Percentiles rank a stretch among this genome's conserved stretches.
Evolutionary conservation across 2,113 vertebrate species (phyloP).

Genomic region (Onychorhynchus coronatus): DNA sequence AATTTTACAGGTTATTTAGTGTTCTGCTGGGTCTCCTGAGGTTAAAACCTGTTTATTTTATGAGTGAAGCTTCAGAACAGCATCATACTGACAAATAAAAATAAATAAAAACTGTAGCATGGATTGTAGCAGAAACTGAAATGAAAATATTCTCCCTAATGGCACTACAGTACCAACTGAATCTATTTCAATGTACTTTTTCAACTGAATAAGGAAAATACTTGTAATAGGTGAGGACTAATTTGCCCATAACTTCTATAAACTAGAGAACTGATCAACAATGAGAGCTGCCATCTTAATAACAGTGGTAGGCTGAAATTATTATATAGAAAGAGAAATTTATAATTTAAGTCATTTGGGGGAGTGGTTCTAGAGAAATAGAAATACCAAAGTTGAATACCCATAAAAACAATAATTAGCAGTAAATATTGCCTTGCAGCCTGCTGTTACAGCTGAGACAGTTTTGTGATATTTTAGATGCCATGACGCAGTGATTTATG

Average conservation of each 20-base stretch:
- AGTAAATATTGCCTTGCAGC: not conserved
- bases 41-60: not conserved
- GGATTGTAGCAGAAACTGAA: not conserved
- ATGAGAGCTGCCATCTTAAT: not conserved
- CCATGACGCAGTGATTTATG: not conserved
- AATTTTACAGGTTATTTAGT: not conserved
- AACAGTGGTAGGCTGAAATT: not conserved
- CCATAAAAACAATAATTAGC: not conserved
- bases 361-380: not conserved
- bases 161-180: not conserved
- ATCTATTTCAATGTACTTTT: not conserved
- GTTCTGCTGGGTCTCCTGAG: not conserved
- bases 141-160: not conserved
- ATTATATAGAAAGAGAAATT: not conserved
- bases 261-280: not conserved
- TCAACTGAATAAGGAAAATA: not conserved
- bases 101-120: not conserved
- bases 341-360: not conserved
- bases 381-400: not conserved
- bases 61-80: not conserved
- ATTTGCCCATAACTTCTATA: not conserved
- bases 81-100: not conserved
- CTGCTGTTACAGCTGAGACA: not conserved
- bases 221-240: not conserved
- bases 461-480: not conserved